Evolutionary conservation across 2,113 vertebrate species (phyloP).

Genomic region (Redunca redunca): DNA sequence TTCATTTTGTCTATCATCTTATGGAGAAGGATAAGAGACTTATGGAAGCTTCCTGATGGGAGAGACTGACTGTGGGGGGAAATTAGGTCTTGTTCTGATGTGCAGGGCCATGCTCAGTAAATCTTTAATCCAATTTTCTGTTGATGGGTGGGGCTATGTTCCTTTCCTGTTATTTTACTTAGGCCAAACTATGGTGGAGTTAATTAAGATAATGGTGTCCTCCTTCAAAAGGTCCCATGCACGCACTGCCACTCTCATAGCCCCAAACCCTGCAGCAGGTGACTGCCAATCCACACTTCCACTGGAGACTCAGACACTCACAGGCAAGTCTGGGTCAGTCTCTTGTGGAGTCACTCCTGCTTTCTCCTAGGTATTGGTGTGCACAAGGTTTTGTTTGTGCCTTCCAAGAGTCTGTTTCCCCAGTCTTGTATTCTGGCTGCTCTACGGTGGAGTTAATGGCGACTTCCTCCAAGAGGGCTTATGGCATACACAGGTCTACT

Average conservation of each 20-base stretch:
- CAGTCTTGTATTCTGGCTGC: neutral
- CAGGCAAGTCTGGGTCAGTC: neutral
- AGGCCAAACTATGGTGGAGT: neutral
- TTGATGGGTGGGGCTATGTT: neutral
- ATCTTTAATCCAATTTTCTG: neutral
- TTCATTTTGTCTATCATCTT: neutral
- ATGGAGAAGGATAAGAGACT: neutral
- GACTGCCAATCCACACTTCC: accelerated
- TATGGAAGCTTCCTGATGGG: neutral
- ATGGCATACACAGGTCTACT: neutral
- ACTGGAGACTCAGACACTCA: neutral
- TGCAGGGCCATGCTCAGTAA: neutral
- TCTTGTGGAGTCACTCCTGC: neutral
- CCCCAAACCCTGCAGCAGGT: neutral
- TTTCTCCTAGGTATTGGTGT: neutral
- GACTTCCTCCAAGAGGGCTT: neutral
- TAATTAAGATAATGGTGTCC: neutral
- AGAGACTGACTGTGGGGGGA: neutral
- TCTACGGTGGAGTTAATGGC: neutral
- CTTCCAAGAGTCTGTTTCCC: neutral
- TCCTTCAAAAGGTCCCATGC: neutral
- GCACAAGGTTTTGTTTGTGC: neutral
- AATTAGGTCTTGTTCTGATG: neutral
- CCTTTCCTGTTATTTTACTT: neutral
- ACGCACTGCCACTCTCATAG: neutral